Conservation (phyloP, 2,113 vertebrate species). For the Orycteropus afer region DNA sequence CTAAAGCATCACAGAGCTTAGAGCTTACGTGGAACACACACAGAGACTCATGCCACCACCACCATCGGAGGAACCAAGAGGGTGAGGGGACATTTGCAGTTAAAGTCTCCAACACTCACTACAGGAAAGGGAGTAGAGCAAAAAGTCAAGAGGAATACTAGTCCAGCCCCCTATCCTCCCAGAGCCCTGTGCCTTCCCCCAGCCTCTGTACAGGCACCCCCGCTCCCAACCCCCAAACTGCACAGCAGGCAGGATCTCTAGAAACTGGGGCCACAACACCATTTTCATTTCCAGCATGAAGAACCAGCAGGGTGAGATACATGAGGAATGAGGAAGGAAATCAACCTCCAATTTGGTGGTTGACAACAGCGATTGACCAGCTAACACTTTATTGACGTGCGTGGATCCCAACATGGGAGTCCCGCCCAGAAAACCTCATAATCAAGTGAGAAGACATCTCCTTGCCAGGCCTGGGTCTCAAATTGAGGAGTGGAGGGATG, state of each 20-base stretch:
- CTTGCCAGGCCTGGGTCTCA: neutral
- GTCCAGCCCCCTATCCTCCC: neutral
- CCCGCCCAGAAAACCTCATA: neutral
- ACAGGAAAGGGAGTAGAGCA: neutral
- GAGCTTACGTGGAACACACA: neutral
- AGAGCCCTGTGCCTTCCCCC: neutral
- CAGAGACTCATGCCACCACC: neutral
- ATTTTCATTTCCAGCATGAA: neutral
- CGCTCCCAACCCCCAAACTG: too few species aligned
- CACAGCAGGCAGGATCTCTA: neutral
- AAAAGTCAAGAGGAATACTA: neutral
- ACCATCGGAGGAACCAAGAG: neutral
- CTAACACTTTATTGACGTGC: neutral
- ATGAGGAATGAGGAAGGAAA: neutral
- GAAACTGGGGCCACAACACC: too few species aligned
- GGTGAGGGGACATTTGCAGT: neutral
- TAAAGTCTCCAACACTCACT: neutral
- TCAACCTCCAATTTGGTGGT: neutral
- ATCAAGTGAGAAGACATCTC: neutral
- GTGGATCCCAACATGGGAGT: neutral
- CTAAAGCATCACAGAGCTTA: neutral
- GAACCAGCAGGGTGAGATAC: neutral
- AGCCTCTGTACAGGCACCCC: neutral
- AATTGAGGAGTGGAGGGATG: neutral
- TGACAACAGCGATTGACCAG: neutral